Conservation (phyloP, 2,797 vertebrate species). For the Antennarius maculatus region DNA sequence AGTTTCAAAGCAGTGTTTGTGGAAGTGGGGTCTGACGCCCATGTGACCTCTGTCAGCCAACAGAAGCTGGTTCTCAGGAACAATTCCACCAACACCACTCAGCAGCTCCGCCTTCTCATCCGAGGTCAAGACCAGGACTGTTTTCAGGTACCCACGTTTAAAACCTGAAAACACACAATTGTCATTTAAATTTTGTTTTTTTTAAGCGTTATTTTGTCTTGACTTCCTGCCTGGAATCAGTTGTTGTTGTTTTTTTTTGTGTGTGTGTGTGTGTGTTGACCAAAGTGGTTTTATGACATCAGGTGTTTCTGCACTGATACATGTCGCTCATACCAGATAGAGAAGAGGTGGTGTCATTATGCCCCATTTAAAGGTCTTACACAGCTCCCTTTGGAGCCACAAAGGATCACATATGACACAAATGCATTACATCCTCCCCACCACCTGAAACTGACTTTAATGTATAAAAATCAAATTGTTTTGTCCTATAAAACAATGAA, state of each 20-base stretch:
- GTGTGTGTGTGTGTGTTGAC: background rate
- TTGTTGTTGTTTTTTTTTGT: background rate
- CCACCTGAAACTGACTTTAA: too few species aligned
- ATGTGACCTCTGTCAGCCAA: constrained; percentile 80
- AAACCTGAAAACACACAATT: background rate
- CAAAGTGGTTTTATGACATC: too few species aligned
- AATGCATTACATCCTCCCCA: too few species aligned
- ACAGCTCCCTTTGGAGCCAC: too few species aligned
- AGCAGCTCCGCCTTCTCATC: constrained; percentile 90
- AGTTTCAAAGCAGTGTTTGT: constrained; percentile 8
- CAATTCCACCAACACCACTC: constrained; percentile 82
- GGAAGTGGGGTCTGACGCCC: background rate
- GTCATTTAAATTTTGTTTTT: background rate
- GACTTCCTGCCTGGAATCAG: too few species aligned
- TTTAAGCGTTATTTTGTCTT: background rate
- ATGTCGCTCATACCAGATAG: background rate
- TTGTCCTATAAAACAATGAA: too few species aligned
- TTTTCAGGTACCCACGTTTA: constrained; percentile 87
- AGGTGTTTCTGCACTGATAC: background rate
- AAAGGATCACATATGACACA: too few species aligned
- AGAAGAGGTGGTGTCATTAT: background rate
- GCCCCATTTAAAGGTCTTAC: background rate
- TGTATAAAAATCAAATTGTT: too few species aligned
- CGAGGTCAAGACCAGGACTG: constrained; percentile 96
- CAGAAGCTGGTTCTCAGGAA: constrained; percentile 94